These are phyloP conservation scores for Corythoichthys haematopterus DNA, from an alignment of 2,113 vertebrate genomes.

Conservation along the genomic window DNA sequence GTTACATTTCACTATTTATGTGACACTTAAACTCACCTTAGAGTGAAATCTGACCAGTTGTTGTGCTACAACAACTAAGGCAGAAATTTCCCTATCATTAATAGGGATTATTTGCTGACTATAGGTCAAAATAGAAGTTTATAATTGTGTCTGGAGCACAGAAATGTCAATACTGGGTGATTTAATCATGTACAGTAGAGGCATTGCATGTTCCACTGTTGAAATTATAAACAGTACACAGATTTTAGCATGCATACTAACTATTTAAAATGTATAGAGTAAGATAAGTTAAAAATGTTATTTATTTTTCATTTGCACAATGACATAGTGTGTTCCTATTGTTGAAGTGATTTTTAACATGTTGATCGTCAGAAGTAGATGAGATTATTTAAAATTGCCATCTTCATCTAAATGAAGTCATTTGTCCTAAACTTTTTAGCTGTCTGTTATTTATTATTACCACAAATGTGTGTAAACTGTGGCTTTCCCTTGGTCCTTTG, in stretches of 20 bases:
- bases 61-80: conserved; percentile 12
- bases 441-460: background rate
- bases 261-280: background rate
- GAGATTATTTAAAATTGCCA: conserved; percentile 56
- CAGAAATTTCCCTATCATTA: background rate
- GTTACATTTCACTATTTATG: background rate
- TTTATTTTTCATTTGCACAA: conserved; percentile 64
- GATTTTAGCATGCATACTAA: conserved; percentile 27
- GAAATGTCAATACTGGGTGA: conserved; percentile 20
- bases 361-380: conserved; percentile 50
- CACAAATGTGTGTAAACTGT: background rate
- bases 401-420: conserved; percentile 12
- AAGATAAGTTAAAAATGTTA: conserved; percentile 39
- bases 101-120: background rate
- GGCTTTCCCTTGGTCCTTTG: background rate
- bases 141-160: conserved; percentile 10
- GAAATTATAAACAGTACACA: conserved; percentile 5
- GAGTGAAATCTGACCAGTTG: conserved; percentile 6
- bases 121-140: background rate
- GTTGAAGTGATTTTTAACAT: conserved; percentile 51
- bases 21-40: background rate
- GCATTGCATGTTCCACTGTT: conserved; percentile 36
- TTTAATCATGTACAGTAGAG: conserved; percentile 2
- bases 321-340: conserved; percentile 45
- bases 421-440: background rate